A percentile compares a stretch with the other conserved stretches of the same genome.
Conservation (phyloP, 2,888 invertebrate species). For the Acrobasis suavella region DNA sequence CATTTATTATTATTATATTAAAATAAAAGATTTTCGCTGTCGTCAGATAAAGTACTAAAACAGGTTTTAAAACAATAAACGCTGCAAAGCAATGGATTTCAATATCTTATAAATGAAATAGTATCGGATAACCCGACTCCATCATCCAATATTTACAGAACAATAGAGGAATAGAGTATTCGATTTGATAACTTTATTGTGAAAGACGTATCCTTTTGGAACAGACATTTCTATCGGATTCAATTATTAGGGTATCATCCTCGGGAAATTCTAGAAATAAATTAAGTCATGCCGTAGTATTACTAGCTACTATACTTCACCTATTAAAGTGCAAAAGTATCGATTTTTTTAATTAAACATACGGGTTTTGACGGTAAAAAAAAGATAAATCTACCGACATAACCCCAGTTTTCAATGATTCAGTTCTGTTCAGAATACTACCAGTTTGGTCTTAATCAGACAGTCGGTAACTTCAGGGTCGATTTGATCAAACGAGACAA, state of each 20-base stretch:
- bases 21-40: too few relatives aligned
- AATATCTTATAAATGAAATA: slow-evolving; percentile 11
- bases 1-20: too few relatives aligned
- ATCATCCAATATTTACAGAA: slow-evolving; percentile 19
- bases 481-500: neutral
- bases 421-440: too few relatives aligned
- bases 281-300: too few relatives aligned
- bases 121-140: slow-evolving; percentile 8
- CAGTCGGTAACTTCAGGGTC: neutral
- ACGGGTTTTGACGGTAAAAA: too few relatives aligned
- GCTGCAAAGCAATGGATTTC: neutral
- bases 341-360: too few relatives aligned
- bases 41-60: too few relatives aligned
- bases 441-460: neutral
- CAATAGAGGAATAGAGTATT: slow-evolving; percentile 26
- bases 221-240: neutral
- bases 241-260: neutral
- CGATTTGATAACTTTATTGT: slow-evolving; percentile 26
- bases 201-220: slow-evolving; percentile 12
- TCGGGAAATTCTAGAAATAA: neutral
- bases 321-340: too few relatives aligned
- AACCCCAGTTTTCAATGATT: too few relatives aligned
- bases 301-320: too few relatives aligned
- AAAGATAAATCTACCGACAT: too few relatives aligned
- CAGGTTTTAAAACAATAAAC: too few relatives aligned